phyloP scores from a whole-genome alignment of 2,888 invertebrate species.

The Athrips mouffetella region DNA sequence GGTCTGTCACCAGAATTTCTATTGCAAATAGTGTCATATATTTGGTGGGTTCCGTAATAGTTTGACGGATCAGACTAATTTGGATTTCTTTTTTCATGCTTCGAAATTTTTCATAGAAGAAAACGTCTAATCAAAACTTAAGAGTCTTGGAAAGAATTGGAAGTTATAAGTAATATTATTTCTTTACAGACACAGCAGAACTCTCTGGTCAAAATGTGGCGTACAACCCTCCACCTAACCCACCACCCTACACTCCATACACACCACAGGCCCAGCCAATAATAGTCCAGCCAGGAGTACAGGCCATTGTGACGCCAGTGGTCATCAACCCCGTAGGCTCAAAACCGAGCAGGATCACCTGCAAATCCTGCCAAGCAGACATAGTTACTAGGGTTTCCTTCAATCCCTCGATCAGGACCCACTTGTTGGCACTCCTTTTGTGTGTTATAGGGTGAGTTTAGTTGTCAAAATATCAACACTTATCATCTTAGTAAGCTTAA shows the following conservation, averaged over 20 bases:
- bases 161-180: neutral
- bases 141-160: neutral
- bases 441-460: constrained; percentile 59
- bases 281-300: neutral
- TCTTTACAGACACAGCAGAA: neutral
- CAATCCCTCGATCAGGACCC: constrained; percentile 69
- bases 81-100: too few species aligned
- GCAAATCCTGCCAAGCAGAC: constrained; percentile 63
- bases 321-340: constrained; percentile 40
- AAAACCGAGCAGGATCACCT: constrained; percentile 40
- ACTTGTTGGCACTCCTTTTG: constrained; percentile 70
- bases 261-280: neutral
- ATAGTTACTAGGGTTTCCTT: constrained; percentile 59
- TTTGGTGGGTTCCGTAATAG: too few species aligned
- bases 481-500: neutral
- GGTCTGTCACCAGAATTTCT: too few species aligned
- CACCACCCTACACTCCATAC: constrained; percentile 2
- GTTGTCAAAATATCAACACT: neutral
- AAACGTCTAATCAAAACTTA: neutral
- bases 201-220: neutral
- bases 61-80: neutral
- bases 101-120: too few species aligned
- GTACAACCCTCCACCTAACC: neutral
- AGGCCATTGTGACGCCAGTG: constrained; percentile 19
- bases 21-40: too few species aligned